These are phyloP conservation scores for Castor canadensis DNA, from an alignment of 2,113 vertebrate species.

Conservation along the genomic window DNA sequence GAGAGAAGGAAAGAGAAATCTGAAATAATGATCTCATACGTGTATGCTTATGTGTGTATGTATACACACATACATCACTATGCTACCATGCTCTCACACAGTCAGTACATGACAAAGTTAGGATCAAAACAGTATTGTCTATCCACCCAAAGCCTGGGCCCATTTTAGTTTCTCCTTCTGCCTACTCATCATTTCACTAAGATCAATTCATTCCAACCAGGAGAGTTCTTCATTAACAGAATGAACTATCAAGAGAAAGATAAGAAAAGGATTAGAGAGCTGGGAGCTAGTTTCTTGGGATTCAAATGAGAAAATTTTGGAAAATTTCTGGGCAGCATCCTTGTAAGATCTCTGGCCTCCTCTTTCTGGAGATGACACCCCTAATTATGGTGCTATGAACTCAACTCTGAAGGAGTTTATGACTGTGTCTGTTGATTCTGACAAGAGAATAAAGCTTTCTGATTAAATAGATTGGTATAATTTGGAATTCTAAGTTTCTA, in stretches of 20 bases:
- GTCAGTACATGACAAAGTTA: neutral
- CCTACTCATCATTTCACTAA: neutral
- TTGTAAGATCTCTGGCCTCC: neutral
- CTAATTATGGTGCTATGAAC: neutral
- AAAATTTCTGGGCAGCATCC: neutral
- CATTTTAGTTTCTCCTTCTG: neutral
- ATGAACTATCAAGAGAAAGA: neutral
- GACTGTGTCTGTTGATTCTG: neutral
- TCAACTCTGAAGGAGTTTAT: neutral
- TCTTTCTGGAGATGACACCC: neutral
- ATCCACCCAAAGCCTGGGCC: neutral
- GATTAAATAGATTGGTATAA: neutral
- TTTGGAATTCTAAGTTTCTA: constrained; percentile 19
- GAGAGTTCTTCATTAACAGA: neutral
- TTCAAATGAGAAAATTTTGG: neutral
- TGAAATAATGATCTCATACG: neutral
- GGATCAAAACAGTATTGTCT: neutral
- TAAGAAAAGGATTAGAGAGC: neutral
- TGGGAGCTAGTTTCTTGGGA: neutral
- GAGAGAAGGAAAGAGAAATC: neutral
- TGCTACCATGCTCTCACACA: neutral
- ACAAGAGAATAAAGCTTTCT: constrained; percentile 17
- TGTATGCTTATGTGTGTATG: accelerated
- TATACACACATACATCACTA: neutral
- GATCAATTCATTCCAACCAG: neutral